Evolutionary conservation across 2,113 vertebrate species (phyloP).

Genomic region (Panthera leo): DNA sequence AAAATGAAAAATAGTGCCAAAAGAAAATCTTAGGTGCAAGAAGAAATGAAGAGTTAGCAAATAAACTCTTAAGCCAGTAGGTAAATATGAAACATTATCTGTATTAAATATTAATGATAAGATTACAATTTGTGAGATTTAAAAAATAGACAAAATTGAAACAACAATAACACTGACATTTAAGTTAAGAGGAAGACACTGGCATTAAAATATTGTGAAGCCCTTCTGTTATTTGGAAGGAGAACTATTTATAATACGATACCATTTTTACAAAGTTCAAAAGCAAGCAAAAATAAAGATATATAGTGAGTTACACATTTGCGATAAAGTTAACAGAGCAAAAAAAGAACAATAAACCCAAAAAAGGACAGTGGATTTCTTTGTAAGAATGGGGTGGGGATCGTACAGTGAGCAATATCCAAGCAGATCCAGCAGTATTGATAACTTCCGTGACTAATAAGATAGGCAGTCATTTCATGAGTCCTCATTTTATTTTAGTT

Average conservation of each 20-base stretch:
- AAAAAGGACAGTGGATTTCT: background rate
- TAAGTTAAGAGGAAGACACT: background rate
- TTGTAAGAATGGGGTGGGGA: background rate
- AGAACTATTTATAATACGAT: background rate
- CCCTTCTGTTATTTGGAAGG: background rate
- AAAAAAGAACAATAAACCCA: background rate
- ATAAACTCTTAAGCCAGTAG: background rate
- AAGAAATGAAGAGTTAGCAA: background rate
- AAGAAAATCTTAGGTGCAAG: background rate
- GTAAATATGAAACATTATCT: background rate
- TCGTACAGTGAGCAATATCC: background rate
- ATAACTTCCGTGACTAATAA: background rate
- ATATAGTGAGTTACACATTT: background rate
- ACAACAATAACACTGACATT: background rate
- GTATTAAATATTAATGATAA: background rate
- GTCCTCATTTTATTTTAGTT: background rate
- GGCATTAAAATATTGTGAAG: background rate
- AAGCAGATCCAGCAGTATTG: background rate
- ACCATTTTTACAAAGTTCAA: background rate
- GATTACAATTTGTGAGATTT: background rate
- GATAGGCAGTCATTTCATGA: background rate
- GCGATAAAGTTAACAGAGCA: background rate
- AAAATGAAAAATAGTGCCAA: background rate
- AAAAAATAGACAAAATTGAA: background rate
- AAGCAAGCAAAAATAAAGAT: background rate